Conservation (phyloP, 2,888 invertebrate species). For the Drosophila pegasa region DNA sequence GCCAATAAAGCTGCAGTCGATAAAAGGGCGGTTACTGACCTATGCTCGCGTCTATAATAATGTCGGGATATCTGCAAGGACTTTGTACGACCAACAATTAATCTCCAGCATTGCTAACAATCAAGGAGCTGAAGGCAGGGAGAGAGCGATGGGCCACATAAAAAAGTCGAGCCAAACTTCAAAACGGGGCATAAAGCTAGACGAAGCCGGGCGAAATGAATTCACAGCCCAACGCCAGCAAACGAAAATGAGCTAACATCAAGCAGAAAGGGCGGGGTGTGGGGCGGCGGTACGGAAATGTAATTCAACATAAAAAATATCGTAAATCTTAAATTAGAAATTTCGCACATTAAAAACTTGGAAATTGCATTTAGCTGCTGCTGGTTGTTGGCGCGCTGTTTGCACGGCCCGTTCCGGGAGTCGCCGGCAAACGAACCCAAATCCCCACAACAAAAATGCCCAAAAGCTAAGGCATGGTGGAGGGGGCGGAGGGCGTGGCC, state of each 20-base stretch:
- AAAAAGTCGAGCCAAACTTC: constrained; percentile 42
- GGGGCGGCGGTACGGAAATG: constrained; percentile 38
- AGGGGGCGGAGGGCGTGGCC: constrained; percentile 34
- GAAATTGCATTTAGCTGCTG: constrained; percentile 74
- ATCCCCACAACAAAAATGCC: constrained; percentile 41
- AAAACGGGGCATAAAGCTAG: constrained; percentile 41
- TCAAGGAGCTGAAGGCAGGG: constrained; percentile 34
- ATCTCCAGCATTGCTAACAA: constrained; percentile 42
- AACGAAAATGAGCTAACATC: constrained; percentile 73
- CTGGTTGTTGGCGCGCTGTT: constrained; percentile 28
- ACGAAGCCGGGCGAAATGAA: constrained; percentile 47
- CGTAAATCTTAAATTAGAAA: constrained; percentile 82
- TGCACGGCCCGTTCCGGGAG: constrained; percentile 43
- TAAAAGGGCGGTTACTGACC: constrained; percentile 67
- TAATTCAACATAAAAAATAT: constrained; percentile 80
- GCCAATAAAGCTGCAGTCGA: constrained; percentile 73
- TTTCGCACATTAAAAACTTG: constrained; percentile 82
- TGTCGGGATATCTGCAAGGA: constrained; percentile 1
- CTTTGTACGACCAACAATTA: constrained; percentile 28
- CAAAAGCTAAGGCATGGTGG: constrained; percentile 48
- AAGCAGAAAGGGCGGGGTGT: constrained; percentile 1
- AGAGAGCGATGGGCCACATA: constrained; percentile 7
- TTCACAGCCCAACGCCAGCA: constrained; percentile 73
- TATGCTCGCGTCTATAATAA: constrained; percentile 25
- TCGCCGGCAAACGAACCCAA: constrained; percentile 22